Percentiles rank a stretch among this genome's conserved stretches.
These are phyloP conservation scores for Andrena camellia DNA, from an alignment of 2,888 invertebrate species.

Conservation along the genomic window DNA sequence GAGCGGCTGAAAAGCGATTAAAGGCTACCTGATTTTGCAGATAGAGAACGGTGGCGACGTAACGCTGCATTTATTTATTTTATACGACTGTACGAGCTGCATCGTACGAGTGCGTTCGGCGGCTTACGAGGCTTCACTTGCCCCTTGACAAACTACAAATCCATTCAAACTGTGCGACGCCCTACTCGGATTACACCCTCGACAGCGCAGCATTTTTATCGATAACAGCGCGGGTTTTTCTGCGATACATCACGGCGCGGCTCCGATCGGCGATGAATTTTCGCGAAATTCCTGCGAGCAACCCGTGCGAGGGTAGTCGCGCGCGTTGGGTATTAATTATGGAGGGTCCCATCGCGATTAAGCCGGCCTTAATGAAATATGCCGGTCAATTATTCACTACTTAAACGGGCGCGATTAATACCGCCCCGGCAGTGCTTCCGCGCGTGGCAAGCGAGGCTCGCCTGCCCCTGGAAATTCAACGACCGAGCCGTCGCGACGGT, in stretches of 20 bases:
- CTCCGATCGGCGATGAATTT: background rate
- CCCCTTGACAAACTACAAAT: too few species aligned
- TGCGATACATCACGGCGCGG: too few species aligned
- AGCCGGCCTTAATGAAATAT: constrained; percentile 79
- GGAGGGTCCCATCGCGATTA: constrained; percentile 75
- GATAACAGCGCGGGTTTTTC: too few species aligned
- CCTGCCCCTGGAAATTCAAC: constrained; percentile 9
- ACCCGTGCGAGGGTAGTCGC: constrained; percentile 8
- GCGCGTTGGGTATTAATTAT: constrained; percentile 76
- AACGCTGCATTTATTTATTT: too few species aligned
- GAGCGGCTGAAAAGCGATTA: background rate
- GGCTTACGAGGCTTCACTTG: too few species aligned
- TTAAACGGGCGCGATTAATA: constrained; percentile 79
- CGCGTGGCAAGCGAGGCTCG: background rate
- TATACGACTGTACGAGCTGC: too few species aligned
- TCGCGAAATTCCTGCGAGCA: background rate
- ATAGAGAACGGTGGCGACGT: too few species aligned
- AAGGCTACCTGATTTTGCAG: too few species aligned
- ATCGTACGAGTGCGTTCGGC: too few species aligned
- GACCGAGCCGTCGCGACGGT: background rate
- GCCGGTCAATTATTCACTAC: constrained; percentile 79
- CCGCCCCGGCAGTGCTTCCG: constrained; percentile 38
- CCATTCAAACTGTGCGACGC: too few species aligned
- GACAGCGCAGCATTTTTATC: too few species aligned
- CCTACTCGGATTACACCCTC: too few species aligned